Percentiles rank a stretch among this genome's conserved stretches.
Conservation (phyloP, 2,888 invertebrate genomes). For the Nephrotoma appendiculata region DNA sequence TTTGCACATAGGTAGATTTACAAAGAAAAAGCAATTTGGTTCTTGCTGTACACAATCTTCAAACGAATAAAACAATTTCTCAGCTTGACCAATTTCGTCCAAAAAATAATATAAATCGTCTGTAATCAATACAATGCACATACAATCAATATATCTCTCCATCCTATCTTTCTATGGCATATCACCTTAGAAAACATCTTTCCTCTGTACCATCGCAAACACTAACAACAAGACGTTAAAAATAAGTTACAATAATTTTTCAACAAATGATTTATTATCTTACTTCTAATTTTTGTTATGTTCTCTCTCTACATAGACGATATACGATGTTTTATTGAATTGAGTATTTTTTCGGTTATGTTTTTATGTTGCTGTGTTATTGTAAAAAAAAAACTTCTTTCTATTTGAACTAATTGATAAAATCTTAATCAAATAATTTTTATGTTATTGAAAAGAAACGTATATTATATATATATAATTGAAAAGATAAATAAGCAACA, state of each 20-base stretch:
- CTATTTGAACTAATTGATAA: not conserved
- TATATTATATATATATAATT: not conserved
- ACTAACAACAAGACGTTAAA: not conserved
- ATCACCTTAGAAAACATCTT: not conserved
- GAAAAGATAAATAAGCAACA: not conserved
- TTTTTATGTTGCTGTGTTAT: not conserved
- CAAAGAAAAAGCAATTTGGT: too few species aligned
- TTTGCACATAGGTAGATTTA: too few species aligned
- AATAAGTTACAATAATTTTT: not conserved
- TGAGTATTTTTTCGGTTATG: not conserved
- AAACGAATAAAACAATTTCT: not conserved
- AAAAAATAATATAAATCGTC: not conserved
- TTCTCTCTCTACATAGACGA: too few species aligned
- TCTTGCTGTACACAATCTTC: not conserved
- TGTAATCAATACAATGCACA: not conserved
- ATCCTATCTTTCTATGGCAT: not conserved
- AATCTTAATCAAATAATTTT: not conserved
- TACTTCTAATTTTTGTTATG: not conserved
- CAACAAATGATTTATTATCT: not conserved
- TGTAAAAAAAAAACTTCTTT: not conserved
- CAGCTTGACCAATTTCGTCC: not conserved
- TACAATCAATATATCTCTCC: not conserved
- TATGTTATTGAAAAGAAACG: not conserved
- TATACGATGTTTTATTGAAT: not conserved
- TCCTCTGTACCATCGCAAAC: not conserved